These are phyloP conservation scores for Pterostichus madidus DNA, from an alignment of 2,888 invertebrate species.

Conservation along the genomic window DNA sequence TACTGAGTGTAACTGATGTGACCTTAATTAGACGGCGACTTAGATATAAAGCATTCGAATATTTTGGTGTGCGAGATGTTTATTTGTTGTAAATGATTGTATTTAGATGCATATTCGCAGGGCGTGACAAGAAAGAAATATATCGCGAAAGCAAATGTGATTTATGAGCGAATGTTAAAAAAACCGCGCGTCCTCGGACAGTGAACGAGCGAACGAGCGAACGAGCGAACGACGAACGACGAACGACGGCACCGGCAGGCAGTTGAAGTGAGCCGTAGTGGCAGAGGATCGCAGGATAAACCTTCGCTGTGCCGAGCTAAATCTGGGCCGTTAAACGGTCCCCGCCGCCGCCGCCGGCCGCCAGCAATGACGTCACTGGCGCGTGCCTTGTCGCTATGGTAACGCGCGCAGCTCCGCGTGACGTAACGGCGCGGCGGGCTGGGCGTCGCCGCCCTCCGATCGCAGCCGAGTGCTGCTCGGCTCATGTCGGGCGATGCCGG, in stretches of 20 bases:
- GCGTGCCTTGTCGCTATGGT: constrained; percentile 49
- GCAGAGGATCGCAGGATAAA: constrained; percentile 36
- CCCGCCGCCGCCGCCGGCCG: constrained; percentile 27
- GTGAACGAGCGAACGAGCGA: constrained; percentile 38
- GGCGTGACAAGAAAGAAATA: constrained; percentile 52
- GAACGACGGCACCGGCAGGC: neutral
- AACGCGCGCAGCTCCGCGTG: constrained; percentile 59
- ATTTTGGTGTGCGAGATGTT: constrained; percentile 2
- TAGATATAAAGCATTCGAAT: constrained; percentile 1
- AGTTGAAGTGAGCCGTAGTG: constrained; percentile 28
- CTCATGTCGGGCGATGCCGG: neutral
- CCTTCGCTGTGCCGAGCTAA: constrained; percentile 50
- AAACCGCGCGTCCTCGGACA: constrained; percentile 40
- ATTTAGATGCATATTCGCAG: constrained; percentile 45
- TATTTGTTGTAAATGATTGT: constrained; percentile 46
- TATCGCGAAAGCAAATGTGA: constrained; percentile 47
- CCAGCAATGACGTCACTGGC: constrained; percentile 38
- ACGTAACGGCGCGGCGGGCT: constrained; percentile 52
- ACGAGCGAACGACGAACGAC: constrained; percentile 14
- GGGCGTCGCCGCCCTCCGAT: constrained; percentile 55
- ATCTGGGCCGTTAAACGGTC: constrained; percentile 61
- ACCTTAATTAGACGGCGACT: neutral
- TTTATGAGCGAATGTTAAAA: constrained; percentile 42
- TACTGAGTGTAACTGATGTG: neutral
- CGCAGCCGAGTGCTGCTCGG: constrained; percentile 7